Evolutionary conservation across 2,888 invertebrate genomes (phyloP), one percentile per base, ranked within the genome.

Genomic region (Cabera pusaria): DNA sequence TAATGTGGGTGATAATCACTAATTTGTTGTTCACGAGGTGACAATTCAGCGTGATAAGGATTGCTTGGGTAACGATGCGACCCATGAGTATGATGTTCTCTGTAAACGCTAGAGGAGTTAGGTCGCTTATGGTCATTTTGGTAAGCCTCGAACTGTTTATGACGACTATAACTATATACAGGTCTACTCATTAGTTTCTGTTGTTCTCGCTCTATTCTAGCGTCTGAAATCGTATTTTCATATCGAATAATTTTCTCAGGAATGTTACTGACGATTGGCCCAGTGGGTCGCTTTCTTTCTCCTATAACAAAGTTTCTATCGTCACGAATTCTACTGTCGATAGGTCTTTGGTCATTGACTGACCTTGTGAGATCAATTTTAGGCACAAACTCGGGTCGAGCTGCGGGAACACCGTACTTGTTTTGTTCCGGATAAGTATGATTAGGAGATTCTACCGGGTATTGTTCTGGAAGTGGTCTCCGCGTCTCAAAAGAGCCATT

Each of bases 311-410:
- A 79, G 45, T 83, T 64, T 32, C 86, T 64, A 46, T 87, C 87
- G 50, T 86, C 82, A 17, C 87, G 74, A 50, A 79, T 59, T 64
- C 81, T 76, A 53, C 48, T 74, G 26, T 83, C 83, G 21, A 64
- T 39, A 41, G 62, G 73, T 45, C 79, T 75, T 42, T 84, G 82
- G 34, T 83, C 82, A 28, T 52, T 59, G 11, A 67, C 56, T 24
- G 80, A 54, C 56, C 75, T 72, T 14, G 88, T 88, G 44, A 88
- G 80, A 69, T 90, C 89, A 67, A 90, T 89, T 71, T 85, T 77
- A 58, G 85, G 80, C 50, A 88, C 83, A 49, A 72, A 77, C 24
- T 88, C 85, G 28, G 72, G 44, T 65, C 83, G 73, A 12, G 59
- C 60, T 22, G 58, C 43, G 33, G 73, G 68, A 23, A 63, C 58